Conservation (phyloP, 2,888 invertebrate species). For the Tolmerus cingulatus region DNA sequence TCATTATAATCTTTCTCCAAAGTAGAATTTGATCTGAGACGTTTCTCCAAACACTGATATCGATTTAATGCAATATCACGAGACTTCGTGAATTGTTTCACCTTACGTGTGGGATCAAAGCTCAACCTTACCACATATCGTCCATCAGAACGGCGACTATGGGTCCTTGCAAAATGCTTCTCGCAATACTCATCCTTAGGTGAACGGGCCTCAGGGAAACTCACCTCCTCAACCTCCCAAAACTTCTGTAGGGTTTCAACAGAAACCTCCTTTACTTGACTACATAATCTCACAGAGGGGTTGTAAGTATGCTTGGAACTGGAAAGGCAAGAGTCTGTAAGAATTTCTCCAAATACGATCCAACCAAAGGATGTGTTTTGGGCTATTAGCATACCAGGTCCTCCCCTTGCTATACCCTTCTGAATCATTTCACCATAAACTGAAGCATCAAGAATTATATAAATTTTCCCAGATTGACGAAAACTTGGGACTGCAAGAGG, state of each 20-base stretch:
- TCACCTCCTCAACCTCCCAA: neutral
- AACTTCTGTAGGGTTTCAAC: neutral
- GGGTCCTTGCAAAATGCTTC: too few species aligned
- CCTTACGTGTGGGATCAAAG: too few species aligned
- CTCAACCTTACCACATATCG: too few species aligned
- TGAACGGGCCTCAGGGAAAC: too few species aligned
- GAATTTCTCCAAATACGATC: conserved; percentile 4
- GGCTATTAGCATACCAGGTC: neutral
- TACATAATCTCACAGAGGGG: neutral
- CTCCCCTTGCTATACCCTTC: too few species aligned
- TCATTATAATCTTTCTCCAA: neutral
- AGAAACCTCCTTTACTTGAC: neutral
- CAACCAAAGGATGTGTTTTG: neutral
- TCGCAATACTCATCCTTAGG: too few species aligned
- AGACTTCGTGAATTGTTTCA: neutral
- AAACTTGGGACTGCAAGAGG: neutral
- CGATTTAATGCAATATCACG: conserved; percentile 1
- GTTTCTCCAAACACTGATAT: too few species aligned
- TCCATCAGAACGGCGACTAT: neutral
- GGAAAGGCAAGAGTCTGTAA: neutral
- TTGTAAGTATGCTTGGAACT: too few species aligned
- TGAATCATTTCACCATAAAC: too few species aligned
- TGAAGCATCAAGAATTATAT: conserved; percentile 4
- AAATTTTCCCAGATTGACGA: neutral
- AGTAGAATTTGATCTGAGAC: too few species aligned